phyloP scores from a whole-genome alignment of 1,140 invertebrate species.

The Helicoverpa armigera region DNA sequence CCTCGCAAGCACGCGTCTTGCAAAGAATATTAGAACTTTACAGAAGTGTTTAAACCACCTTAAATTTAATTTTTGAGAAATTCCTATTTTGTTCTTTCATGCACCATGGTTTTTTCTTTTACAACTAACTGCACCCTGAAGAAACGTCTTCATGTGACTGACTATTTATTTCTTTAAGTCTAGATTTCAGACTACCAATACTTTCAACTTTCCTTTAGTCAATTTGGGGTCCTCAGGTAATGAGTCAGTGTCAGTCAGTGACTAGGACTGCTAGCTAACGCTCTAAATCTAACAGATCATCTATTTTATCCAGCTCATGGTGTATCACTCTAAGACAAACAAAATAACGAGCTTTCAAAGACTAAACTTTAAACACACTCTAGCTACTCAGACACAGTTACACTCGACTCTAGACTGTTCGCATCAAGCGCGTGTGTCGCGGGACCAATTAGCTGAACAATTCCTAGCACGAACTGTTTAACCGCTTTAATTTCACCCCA shows the following conservation, averaged over 20 bases:
- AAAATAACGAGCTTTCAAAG: neutral
- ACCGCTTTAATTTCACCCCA: constrained; percentile 62
- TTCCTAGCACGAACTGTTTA: constrained; percentile 64
- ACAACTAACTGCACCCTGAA: too few species aligned
- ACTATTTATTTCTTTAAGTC: too few species aligned
- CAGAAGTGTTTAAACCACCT: constrained; percentile 14
- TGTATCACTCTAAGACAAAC: too few species aligned
- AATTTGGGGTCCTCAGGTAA: too few species aligned
- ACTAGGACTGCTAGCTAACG: too few species aligned
- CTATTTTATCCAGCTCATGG: too few species aligned
- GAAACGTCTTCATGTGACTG: too few species aligned
- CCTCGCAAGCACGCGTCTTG: constrained; percentile 12
- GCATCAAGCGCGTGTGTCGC: constrained; percentile 51
- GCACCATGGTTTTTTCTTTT: too few species aligned
- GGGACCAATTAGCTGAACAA: constrained; percentile 64
- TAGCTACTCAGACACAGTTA: constrained; percentile 1
- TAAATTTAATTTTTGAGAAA: neutral
- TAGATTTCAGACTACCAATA: too few species aligned
- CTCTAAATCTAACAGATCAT: too few species aligned
- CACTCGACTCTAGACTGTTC: constrained; percentile 1
- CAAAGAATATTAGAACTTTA: constrained; percentile 20
- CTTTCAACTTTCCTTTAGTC: too few species aligned
- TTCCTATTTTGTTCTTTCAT: neutral
- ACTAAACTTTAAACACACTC: constrained; percentile 31
- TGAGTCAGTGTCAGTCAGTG: too few species aligned